Evolutionary conservation across 1,140 invertebrate genomes (phyloP).

Genomic region (Tenebrio molitor): DNA sequence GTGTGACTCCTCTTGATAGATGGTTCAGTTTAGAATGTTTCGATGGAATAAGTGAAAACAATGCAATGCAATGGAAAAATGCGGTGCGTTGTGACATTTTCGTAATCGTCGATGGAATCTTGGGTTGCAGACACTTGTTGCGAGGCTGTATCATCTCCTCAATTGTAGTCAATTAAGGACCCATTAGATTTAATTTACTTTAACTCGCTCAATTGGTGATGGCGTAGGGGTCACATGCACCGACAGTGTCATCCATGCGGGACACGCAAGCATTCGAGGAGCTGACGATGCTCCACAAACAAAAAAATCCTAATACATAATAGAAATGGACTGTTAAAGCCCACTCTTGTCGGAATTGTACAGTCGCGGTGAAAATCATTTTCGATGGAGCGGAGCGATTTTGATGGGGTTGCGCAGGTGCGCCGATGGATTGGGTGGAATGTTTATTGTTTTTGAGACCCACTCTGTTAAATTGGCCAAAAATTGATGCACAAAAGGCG

Average conservation of each 20-base stretch:
- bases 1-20: too few species aligned
- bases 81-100: slow-evolving; percentile 30
- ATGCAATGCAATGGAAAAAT: too few species aligned
- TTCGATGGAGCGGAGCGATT: too few species aligned
- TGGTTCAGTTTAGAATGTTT: too few species aligned
- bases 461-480: too few species aligned
- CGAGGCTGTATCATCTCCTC: slow-evolving; percentile 56
- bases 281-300: slow-evolving; percentile 41
- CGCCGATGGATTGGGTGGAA: too few species aligned
- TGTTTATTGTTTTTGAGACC: too few species aligned
- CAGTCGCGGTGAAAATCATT: background rate
- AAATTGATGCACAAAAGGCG: too few species aligned
- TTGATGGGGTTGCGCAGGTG: background rate
- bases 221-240: slow-evolving; percentile 64
- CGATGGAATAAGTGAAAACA: too few species aligned
- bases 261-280: slow-evolving; percentile 57
- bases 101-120: slow-evolving; percentile 30
- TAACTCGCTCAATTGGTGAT: slow-evolving; percentile 65
- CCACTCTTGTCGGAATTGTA: slow-evolving; percentile 41
- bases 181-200: slow-evolving; percentile 64
- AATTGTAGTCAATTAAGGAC: slow-evolving; percentile 64
- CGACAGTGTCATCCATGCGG: slow-evolving; percentile 59
- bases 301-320: slow-evolving; percentile 42
- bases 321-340: slow-evolving; percentile 19
- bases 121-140: slow-evolving; percentile 58